Conservation (phyloP, 2,888 invertebrate genomes). For the Papilio protenor region DNA sequence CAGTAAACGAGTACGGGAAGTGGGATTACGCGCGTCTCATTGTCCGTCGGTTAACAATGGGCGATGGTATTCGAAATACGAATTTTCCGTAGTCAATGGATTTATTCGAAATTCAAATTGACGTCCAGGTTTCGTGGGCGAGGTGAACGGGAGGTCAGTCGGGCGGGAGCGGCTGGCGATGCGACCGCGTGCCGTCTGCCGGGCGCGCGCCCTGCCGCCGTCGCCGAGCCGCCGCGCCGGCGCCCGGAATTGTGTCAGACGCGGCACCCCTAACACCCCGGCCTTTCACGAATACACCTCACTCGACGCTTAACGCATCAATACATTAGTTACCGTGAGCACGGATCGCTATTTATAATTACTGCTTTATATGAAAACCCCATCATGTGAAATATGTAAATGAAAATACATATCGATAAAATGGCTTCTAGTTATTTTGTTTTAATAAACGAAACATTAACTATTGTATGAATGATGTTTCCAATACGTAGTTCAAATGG, state of each 20-base stretch:
- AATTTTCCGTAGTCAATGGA: slow-evolving; percentile 53
- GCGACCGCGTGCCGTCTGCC: slow-evolving; percentile 80
- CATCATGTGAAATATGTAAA: slow-evolving; percentile 5
- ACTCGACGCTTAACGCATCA: slow-evolving; percentile 70
- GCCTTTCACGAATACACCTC: slow-evolving; percentile 73
- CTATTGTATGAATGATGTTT: not conserved
- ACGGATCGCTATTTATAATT: slow-evolving; percentile 59
- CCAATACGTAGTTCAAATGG: not conserved
- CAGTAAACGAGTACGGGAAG: slow-evolving; percentile 62
- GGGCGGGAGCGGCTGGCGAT: slow-evolving; percentile 69
- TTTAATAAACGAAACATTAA: not conserved
- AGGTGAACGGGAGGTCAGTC: slow-evolving; percentile 47
- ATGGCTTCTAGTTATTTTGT: not conserved
- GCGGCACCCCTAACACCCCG: slow-evolving; percentile 70
- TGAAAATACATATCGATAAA: not conserved
- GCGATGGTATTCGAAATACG: slow-evolving; percentile 46
- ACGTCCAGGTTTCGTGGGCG: slow-evolving; percentile 52
- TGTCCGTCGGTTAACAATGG: slow-evolving; percentile 69
- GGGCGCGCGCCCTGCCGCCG: slow-evolving; percentile 56
- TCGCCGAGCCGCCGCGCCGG: slow-evolving; percentile 75
- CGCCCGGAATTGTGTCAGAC: slow-evolving; percentile 82
- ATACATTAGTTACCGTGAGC: slow-evolving; percentile 68
- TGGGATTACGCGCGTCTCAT: slow-evolving; percentile 70
- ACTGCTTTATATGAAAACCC: slow-evolving; percentile 48
- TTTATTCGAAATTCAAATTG: slow-evolving; percentile 54